phyloP scores from a whole-genome alignment of 2,888 invertebrate species.

The Tromatobia lineatoria region DNA sequence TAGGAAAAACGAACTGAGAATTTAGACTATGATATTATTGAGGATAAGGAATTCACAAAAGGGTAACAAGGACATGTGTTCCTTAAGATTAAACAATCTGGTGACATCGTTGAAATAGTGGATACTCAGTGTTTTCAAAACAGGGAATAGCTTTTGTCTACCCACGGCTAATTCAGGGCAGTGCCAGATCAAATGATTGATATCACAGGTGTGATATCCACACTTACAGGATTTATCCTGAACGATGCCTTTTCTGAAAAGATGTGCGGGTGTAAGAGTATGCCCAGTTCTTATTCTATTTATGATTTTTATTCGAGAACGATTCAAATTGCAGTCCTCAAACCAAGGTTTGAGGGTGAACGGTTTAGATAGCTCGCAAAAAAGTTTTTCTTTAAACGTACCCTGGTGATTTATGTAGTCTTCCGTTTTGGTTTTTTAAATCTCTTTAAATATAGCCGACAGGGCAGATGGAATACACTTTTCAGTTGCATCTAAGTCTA shows the following conservation, averaged over 20 bases:
- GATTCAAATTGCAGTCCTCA: background rate
- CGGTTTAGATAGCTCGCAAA: background rate
- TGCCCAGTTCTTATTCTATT: too few relatives aligned
- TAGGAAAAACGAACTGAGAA: too few relatives aligned
- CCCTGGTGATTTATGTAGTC: background rate
- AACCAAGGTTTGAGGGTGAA: slow-evolving; percentile 20
- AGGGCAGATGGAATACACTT: background rate
- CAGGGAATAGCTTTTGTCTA: background rate
- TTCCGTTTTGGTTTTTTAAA: background rate
- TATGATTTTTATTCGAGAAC: background rate
- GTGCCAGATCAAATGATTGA: too few relatives aligned
- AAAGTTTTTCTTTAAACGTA: background rate
- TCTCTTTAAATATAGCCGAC: background rate
- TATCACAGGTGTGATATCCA: too few relatives aligned
- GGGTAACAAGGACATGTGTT: background rate
- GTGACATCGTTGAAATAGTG: background rate
- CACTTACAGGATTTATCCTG: too few relatives aligned
- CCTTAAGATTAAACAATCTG: slow-evolving; percentile 7
- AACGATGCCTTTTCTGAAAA: too few relatives aligned
- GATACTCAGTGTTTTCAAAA: slow-evolving; percentile 1
- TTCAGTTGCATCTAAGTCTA: background rate
- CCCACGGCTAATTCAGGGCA: background rate
- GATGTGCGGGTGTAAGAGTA: too few relatives aligned
- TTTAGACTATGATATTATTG: too few relatives aligned
- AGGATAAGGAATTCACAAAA: slow-evolving; percentile 25